Conservation (phyloP, 2,888 invertebrate species). For the Timema podura region DNA sequence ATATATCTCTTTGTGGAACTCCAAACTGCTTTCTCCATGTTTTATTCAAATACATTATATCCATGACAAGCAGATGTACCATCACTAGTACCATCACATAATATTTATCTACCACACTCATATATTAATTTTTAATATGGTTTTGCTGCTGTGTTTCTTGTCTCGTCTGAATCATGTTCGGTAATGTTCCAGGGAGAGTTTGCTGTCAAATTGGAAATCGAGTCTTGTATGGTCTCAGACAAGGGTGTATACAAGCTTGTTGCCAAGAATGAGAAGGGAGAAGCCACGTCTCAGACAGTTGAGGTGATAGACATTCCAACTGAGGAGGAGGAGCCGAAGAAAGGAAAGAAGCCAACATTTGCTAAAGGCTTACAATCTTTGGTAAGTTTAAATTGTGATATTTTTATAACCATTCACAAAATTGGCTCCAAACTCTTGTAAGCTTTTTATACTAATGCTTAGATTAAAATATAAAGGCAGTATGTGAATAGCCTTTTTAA, state of each 20-base stretch:
- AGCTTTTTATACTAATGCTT: not conserved
- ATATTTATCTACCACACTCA: not conserved
- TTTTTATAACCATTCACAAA: no score
- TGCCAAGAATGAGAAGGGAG: slow-evolving; percentile 90
- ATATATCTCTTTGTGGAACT: no score
- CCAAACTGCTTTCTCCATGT: no score
- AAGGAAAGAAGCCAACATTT: slow-evolving; percentile 74
- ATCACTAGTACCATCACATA: no score
- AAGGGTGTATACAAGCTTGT: slow-evolving; percentile 87
- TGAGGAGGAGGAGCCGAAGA: slow-evolving; percentile 61
- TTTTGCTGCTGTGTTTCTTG: slow-evolving; percentile 6
- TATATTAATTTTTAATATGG: not conserved
- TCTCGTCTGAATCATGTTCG: not conserved
- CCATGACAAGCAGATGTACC: no score
- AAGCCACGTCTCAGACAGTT: slow-evolving; percentile 83
- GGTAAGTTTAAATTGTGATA: slow-evolving; percentile 49
- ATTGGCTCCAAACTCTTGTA: no score
- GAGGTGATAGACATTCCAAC: slow-evolving; percentile 80
- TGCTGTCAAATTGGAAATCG: slow-evolving; percentile 84
- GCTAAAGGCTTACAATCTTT: slow-evolving; percentile 70
- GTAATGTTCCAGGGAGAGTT: slow-evolving; percentile 69
- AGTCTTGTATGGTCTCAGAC: slow-evolving; percentile 72
- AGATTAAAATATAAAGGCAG: not conserved
- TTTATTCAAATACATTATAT: no score
- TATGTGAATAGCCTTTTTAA: not conserved